Conservation (phyloP, 2,888 invertebrate species). For the Oligia strigilis region DNA sequence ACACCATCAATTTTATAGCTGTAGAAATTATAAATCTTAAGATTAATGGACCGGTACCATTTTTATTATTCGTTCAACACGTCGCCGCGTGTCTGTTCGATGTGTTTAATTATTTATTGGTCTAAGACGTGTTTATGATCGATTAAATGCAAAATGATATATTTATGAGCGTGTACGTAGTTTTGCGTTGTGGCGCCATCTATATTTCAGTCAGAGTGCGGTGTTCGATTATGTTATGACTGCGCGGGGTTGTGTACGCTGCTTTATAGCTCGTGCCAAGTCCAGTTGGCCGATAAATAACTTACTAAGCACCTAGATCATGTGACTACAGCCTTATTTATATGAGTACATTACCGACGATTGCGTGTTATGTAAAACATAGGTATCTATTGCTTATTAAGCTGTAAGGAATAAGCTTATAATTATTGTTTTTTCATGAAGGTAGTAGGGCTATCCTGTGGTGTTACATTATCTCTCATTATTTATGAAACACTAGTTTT, state of each 20-base stretch:
- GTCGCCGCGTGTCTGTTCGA: conserved; percentile 69
- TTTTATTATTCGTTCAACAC: conserved; percentile 70
- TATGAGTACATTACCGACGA: conserved; percentile 56
- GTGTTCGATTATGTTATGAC: conserved; percentile 69
- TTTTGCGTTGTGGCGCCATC: conserved; percentile 77
- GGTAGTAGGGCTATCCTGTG: neutral
- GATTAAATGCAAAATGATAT: conserved; percentile 80
- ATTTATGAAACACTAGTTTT: neutral
- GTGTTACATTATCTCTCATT: neutral
- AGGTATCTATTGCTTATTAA: conserved; percentile 17
- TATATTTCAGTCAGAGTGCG: conserved; percentile 72
- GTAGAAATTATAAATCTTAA: conserved; percentile 65
- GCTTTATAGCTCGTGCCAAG: conserved; percentile 72
- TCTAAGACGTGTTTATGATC: conserved; percentile 76
- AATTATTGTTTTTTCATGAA: neutral
- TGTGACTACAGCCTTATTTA: conserved; percentile 70
- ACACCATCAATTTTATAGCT: conserved; percentile 56
- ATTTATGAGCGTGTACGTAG: conserved; percentile 80
- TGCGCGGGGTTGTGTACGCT: conserved; percentile 65
- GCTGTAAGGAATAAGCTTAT: neutral
- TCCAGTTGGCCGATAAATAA: conserved; percentile 72
- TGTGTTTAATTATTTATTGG: conserved; percentile 76
- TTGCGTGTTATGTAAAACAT: conserved; percentile 41
- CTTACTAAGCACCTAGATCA: conserved; percentile 72
- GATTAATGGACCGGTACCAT: conserved; percentile 56